Percentiles rank a stretch among this genome's conserved stretches.
Conservation (phyloP, 2,797 vertebrate genomes). For the Lateolabrax maculatus region DNA sequence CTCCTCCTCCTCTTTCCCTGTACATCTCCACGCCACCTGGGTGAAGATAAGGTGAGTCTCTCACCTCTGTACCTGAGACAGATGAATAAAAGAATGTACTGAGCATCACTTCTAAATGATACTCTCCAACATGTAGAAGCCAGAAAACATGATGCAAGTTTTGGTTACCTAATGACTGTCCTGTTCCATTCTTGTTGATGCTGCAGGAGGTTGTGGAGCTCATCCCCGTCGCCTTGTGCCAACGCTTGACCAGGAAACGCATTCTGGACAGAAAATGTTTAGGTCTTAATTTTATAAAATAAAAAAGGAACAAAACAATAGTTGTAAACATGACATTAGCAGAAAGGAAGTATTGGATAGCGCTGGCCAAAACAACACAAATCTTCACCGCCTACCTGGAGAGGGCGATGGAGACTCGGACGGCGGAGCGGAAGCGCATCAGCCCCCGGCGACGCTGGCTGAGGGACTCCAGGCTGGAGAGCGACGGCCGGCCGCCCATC, state of each 20-base stretch:
- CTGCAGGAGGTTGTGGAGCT: slow-evolving; percentile 64
- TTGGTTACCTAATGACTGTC: slow-evolving; percentile 86
- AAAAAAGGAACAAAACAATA: background rate
- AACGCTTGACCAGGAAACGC: slow-evolving; percentile 95
- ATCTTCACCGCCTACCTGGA: slow-evolving; percentile 87
- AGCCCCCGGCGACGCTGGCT: slow-evolving; percentile 86
- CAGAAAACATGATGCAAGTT: background rate
- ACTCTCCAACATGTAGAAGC: background rate
- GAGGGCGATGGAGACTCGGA: slow-evolving; percentile 93
- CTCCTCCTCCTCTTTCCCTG: slow-evolving; percentile 87
- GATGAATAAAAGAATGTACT: background rate
- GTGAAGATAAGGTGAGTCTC: slow-evolving; percentile 89
- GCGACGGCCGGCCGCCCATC: slow-evolving; percentile 90
- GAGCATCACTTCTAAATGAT: background rate
- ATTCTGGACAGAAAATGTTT: slow-evolving; percentile 84
- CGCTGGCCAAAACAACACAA: too few species aligned
- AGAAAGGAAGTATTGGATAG: background rate
- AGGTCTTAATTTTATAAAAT: background rate
- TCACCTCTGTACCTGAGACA: slow-evolving; percentile 86
- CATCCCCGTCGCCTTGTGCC: slow-evolving; percentile 91
- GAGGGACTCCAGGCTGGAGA: slow-evolving; percentile 84
- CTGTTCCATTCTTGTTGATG: slow-evolving; percentile 88
- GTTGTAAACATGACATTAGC: background rate
- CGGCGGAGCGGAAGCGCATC: slow-evolving; percentile 93
- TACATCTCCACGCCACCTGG: slow-evolving; percentile 88